phyloP scores from a whole-genome alignment of 2,888 invertebrate species.

The Athalia cordata region DNA sequence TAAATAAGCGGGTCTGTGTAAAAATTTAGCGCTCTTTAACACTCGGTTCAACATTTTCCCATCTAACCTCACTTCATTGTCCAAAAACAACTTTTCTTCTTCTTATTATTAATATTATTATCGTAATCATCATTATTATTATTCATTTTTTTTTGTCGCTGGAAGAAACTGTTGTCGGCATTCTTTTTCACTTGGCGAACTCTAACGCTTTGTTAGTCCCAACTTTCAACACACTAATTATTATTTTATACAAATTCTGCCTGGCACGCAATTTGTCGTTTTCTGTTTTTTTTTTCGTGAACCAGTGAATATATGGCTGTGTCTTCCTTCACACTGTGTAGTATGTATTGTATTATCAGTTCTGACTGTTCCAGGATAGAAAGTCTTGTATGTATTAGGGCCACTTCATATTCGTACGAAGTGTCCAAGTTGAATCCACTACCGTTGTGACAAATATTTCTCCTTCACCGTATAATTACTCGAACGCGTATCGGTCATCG shows the following conservation, averaged over 20 bases:
- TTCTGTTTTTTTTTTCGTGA: not conserved
- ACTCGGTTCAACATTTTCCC: conserved; percentile 40
- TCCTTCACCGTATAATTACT: not conserved
- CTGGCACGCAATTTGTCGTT: not conserved
- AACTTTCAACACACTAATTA: conserved; percentile 21
- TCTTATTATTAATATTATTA: conserved; percentile 23
- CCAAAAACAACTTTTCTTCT: conserved; percentile 35
- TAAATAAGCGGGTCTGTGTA: conserved; percentile 70
- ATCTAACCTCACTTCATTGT: not conserved
- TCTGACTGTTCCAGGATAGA: not conserved
- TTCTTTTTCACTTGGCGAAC: not conserved
- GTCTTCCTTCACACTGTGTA: conserved; percentile 11
- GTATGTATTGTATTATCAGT: not conserved
- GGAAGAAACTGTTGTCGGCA: conserved; percentile 18
- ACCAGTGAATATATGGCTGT: conserved; percentile 38
- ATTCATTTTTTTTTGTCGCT: not conserved
- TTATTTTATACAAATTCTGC: conserved; percentile 36
- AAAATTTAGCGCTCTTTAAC: conserved; percentile 62
- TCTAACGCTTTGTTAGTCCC: not conserved
- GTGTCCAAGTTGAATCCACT: not conserved
- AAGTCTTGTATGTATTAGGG: not conserved
- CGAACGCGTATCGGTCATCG: not conserved
- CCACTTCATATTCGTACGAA: not conserved
- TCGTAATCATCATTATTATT: conserved; percentile 44
- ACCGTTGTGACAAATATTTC: conserved; percentile 3